phyloP scores from a whole-genome alignment of 2,113 vertebrate genomes.

The Engraulis encrasicolus region DNA sequence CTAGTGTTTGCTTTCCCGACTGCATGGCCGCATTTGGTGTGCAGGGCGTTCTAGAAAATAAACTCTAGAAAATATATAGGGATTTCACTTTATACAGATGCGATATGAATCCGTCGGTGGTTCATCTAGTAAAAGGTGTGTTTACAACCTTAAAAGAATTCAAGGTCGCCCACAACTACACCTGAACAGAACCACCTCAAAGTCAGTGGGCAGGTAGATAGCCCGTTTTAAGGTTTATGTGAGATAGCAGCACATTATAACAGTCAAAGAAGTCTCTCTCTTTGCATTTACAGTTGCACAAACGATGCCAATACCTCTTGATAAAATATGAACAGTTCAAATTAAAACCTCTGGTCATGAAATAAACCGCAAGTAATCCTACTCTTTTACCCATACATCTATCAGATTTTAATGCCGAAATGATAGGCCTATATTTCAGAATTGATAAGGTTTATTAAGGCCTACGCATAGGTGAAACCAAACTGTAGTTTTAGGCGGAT shows the following conservation, averaged over 20 bases:
- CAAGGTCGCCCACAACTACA: constrained; percentile 13
- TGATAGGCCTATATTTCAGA: neutral
- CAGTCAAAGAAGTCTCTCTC: neutral
- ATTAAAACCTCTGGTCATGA: neutral
- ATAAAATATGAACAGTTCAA: neutral
- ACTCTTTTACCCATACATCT: neutral
- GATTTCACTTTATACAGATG: neutral
- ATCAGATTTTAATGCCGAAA: neutral
- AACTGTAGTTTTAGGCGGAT: neutral
- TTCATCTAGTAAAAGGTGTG: neutral
- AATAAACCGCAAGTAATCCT: neutral
- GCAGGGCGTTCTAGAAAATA: no score
- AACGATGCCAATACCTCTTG: neutral
- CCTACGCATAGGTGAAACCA: neutral
- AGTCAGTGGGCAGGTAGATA: neutral
- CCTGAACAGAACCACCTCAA: neutral
- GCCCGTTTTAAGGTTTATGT: neutral
- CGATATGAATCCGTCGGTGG: neutral
- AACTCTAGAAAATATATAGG: no score
- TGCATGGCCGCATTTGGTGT: no score
- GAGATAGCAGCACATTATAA: neutral
- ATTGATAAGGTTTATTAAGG: neutral
- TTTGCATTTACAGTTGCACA: neutral
- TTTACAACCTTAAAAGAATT: constrained; percentile 13
- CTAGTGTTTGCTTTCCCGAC: no score